Base-by-base conservation (phyloP, 2,888 invertebrate genomes). In the Prosopocoilus inquinatus region DNA sequence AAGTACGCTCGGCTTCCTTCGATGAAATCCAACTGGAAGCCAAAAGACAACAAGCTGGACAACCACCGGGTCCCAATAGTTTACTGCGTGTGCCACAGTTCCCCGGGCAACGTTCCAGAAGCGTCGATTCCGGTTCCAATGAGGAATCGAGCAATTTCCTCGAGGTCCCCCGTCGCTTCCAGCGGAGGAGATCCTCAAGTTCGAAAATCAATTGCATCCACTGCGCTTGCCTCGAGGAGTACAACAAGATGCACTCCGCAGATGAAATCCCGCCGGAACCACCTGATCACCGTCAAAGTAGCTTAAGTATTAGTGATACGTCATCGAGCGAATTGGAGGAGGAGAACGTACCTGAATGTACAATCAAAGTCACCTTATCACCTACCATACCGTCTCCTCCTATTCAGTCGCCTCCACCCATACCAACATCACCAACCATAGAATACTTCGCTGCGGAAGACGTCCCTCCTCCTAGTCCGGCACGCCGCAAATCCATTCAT, bases 1-100 rank as follows among this genome's bases (percentile, higher is more conserved):
- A 91, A 83, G 88, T 93, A 69, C 89, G 93, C 68, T 92, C 92
- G 61, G 91, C 91, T 60, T 91, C 92, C 62, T 93, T 93, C 80
- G 93, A 93, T 80, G 92, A 93, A 80, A 92, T 91, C 75, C 90
- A 91, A 75, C 74, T 91, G 75, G 90, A 88, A 71, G 85, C 88
- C 51, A 87, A 88, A 68, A 84, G 89, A 54, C 81, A 82, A 58
- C 79, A 80, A 54, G 57, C 53, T n/a, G 44, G 32, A 12, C 51
- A 51, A 20, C 39, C 16, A 34, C 36, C 50, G 12, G 55, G 50
- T 39, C 47, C 56, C 11, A 56, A 56, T 15, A 48, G 53, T n/a
- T 76, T 84, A 62, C 79, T 89, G 41, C 80, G 85, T 45, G 89
- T 89, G 64, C 89, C 89, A 43, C 86, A 86, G 71, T 79, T 81